phyloP scores from a whole-genome alignment of 1,140 invertebrate genomes.

The Drosophila simulans region DNA sequence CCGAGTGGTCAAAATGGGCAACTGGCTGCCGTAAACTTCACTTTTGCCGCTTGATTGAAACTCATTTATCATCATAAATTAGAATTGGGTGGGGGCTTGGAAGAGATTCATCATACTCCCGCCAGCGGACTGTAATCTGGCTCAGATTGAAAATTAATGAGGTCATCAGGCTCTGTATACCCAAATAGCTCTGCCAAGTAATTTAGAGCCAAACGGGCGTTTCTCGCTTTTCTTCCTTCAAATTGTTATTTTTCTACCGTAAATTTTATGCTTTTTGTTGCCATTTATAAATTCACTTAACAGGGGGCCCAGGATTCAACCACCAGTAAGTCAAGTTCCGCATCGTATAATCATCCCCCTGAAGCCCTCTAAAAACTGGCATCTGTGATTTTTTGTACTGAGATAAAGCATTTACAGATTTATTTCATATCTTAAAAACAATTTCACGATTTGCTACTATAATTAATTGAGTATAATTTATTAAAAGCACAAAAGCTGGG shows the following conservation, averaged over 20 bases:
- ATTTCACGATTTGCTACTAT: too few relatives aligned
- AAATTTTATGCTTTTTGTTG: conserved; percentile 37
- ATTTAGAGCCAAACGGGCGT: conserved; percentile 16
- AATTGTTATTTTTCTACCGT: conserved; percentile 20
- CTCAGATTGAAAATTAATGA: conserved; percentile 84
- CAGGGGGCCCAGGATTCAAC: conserved; percentile 16
- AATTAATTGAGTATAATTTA: too few relatives aligned
- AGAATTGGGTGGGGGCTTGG: conserved; percentile 25
- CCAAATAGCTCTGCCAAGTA: conserved; percentile 36
- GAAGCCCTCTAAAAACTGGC: too few relatives aligned
- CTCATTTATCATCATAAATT: conserved; percentile 84
- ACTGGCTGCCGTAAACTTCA: conserved; percentile 62
- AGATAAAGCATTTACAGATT: too few relatives aligned
- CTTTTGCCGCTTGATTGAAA: conserved; percentile 83
- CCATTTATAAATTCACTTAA: conserved; percentile 48
- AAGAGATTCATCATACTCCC: conserved; percentile 74
- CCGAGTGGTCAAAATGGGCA: conserved; percentile 44
- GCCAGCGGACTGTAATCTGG: conserved; percentile 63
- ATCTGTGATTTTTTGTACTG: too few relatives aligned
- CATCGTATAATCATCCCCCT: conserved; percentile 3
- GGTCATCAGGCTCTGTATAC: conserved; percentile 67
- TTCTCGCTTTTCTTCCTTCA: background rate
- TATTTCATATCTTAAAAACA: too few relatives aligned
- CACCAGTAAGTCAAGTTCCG: conserved; percentile 12
- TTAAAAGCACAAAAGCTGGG: too few relatives aligned